Evolutionary conservation across 2,797 vertebrate species (phyloP).

Genomic region (Acanthornis magna): DNA sequence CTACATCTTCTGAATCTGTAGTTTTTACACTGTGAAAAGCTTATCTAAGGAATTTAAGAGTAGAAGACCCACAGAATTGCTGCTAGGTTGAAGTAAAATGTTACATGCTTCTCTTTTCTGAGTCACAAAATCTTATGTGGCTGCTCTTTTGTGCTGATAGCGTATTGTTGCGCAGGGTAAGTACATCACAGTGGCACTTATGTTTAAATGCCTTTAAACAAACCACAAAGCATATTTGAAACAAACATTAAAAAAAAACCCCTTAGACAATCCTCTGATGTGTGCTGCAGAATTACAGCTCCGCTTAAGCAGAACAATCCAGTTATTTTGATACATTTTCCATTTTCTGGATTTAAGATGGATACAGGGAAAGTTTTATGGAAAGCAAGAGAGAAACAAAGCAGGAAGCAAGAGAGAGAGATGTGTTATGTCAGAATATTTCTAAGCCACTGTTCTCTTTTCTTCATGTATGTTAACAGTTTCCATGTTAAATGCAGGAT

Average conservation of each 20-base stretch:
- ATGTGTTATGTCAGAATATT: not conserved
- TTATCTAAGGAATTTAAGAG: not conserved
- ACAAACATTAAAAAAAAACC: not conserved
- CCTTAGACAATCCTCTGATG: not conserved
- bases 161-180: not conserved
- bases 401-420: not conserved
- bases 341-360: not conserved
- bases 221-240: not conserved
- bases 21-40: not conserved
- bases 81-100: not conserved
- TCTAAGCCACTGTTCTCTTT: not conserved
- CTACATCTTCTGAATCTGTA: not conserved
- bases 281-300: not conserved
- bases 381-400: not conserved
- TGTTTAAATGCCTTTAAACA: not conserved
- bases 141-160: not conserved
- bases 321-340: not conserved
- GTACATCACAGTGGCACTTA: accelerated
- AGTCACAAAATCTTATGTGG: not conserved
- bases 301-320: not conserved
- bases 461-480: not conserved
- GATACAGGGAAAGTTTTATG: not conserved
- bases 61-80: not conserved
- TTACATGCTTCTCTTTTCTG: not conserved
- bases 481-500: not conserved